phyloP scores from a whole-genome alignment of 2,888 invertebrate genomes.

The Miltochrista miniata region DNA sequence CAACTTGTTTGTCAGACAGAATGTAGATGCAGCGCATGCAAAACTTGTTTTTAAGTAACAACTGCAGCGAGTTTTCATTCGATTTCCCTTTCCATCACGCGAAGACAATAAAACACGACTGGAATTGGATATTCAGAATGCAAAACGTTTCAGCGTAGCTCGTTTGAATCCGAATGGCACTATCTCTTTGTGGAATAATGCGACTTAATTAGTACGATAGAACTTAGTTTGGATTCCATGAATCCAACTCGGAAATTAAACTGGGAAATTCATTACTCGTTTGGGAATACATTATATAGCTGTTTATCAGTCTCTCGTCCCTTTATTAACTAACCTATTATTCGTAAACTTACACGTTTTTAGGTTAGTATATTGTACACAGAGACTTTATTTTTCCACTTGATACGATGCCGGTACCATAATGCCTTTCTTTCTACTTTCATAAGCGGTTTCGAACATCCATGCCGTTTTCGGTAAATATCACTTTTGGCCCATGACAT shows the following conservation, averaged over 20 bases:
- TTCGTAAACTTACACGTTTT: too few species aligned
- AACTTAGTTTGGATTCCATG: slow-evolving; percentile 22
- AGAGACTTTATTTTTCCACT: too few species aligned
- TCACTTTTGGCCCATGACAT: too few species aligned
- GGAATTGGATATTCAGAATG: slow-evolving; percentile 35
- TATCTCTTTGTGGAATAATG: slow-evolving; percentile 27
- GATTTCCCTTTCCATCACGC: slow-evolving; percentile 35
- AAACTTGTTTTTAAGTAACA: slow-evolving; percentile 26
- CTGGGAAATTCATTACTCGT: slow-evolving; percentile 16
- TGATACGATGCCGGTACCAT: too few species aligned
- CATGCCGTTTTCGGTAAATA: too few species aligned
- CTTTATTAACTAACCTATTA: too few species aligned
- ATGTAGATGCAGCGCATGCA: slow-evolving; percentile 1
- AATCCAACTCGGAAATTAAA: slow-evolving; percentile 20
- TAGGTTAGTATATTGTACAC: too few species aligned
- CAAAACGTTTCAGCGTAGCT: slow-evolving; percentile 27
- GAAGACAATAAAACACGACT: slow-evolving; percentile 35
- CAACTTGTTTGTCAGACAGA: slow-evolving; percentile 16
- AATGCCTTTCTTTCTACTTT: too few species aligned
- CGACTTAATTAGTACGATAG: slow-evolving; percentile 34
- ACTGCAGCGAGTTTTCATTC: slow-evolving; percentile 21
- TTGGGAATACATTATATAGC: slow-evolving; percentile 7
- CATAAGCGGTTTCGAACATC: too few species aligned
- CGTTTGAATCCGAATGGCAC: slow-evolving; percentile 20
- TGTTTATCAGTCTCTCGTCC: slow-evolving; percentile 2